Base-by-base conservation (phyloP, 2,797 vertebrate species). In the Adelosebastes latens region DNA sequence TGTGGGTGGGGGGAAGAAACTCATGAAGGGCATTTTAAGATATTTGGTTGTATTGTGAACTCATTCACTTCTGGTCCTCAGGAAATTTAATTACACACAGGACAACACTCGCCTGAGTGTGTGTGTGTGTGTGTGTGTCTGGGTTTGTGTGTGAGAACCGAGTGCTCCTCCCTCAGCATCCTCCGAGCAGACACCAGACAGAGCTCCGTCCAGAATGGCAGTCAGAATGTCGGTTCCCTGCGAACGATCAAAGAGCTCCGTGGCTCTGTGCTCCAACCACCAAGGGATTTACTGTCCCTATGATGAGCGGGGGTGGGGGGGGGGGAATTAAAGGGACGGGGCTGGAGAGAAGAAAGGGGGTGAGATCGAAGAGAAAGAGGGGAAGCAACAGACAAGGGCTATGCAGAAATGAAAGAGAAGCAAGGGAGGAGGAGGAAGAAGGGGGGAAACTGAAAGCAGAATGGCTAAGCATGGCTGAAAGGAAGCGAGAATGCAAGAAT, bases 241-340 rank as follows among this genome's bases (percentile, higher is more conserved):
- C 31, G 39, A 90, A 89, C 58, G 89, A 95, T 94, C 91, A 95
- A 95, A 94, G 91, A 80, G 81, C 84, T 89, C 72, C 32, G 80
- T 80, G 86, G 83, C 91, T 92, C 84, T 83, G 83, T 69, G 88
- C 89, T 85, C 87, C 85, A 90, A 89, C 88, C 89, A 89, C 88
- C 88, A 64, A 80, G 92, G 90, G 94, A 94, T 91, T 93, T 91
- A 88, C 89, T 87, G 93, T 94, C 90, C 91, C 91, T 81, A 79
- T 87, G 92, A 92, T 89, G 91, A 90, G 84, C 34, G n/a, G 49
- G 68, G 80, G 55, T 74, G 39, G 39, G 39, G 34, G 80, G 79
- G 84, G 80, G 88, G 81, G 90, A 92, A 90, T 90, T 91, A 90
- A 86, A 77, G 85, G 88, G 83, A 89, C 67, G 73, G 46, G 82